A percentile compares a stretch with the other conserved stretches of the same genome.
These are phyloP conservation scores for Bombus waltoni DNA, from an alignment of 1,140 invertebrate species.

Conservation along the genomic window DNA sequence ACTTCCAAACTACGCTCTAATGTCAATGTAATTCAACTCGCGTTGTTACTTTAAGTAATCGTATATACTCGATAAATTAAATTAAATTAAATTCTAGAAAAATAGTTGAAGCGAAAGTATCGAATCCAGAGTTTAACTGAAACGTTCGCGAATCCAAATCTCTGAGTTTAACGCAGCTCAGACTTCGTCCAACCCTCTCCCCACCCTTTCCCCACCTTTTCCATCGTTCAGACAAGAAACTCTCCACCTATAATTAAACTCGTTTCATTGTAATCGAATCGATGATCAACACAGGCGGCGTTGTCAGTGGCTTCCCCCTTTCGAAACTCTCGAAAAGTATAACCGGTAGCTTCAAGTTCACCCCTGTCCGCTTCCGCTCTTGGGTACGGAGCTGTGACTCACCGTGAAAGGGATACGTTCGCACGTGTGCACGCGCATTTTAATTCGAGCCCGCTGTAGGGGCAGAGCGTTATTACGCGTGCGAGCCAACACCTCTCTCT, in stretches of 20 bases:
- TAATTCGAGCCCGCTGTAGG: constrained; percentile 12
- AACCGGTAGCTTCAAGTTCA: not conserved
- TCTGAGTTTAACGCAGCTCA: accelerated
- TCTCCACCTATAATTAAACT: constrained; percentile 20
- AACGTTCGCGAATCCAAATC: not conserved
- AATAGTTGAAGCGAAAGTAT: not conserved
- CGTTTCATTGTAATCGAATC: constrained; percentile 31
- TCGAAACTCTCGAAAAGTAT: not conserved
- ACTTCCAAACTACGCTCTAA: not conserved
- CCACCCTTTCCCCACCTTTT: not conserved
- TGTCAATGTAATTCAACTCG: too few species aligned
- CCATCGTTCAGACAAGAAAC: not conserved
- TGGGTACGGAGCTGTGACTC: constrained; percentile 15
- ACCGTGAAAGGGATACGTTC: constrained; percentile 12
- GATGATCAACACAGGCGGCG: constrained; percentile 19
- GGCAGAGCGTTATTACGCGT: constrained; percentile 18
- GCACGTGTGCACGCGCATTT: constrained; percentile 44
- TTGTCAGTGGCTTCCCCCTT: not conserved
- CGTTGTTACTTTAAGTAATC: too few species aligned
- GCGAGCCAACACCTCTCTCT: not conserved
- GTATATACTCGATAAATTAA: not conserved
- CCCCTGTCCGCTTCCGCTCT: constrained; percentile 11
- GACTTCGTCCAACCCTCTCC: not conserved
- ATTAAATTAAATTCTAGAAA: not conserved
- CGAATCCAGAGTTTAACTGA: not conserved